These are phyloP conservation scores for Agelastica alni DNA, from an alignment of 2,888 invertebrate genomes.

Conservation along the genomic window DNA sequence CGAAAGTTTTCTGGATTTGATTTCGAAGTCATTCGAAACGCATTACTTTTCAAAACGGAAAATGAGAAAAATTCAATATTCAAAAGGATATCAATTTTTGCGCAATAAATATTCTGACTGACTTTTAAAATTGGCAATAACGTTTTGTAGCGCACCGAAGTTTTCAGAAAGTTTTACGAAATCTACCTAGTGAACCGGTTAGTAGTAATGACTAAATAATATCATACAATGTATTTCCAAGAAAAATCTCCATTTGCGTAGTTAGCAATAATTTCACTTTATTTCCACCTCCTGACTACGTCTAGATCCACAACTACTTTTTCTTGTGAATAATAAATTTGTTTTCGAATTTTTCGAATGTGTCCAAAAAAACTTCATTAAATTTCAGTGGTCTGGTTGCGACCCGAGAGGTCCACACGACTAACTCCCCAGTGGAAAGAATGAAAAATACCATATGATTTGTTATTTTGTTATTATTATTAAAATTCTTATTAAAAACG, in stretches of 20 bases:
- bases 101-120: constrained; percentile 17
- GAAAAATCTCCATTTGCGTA: constrained; percentile 13
- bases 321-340: no score
- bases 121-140: constrained; percentile 23
- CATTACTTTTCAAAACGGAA: no score
- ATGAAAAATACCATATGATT: no score
- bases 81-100: constrained; percentile 15
- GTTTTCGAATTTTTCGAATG: no score
- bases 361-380: no score
- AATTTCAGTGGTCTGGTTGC: no score
- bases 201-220: constrained; percentile 25
- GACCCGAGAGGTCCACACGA: no score
- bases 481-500: no score
- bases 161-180: constrained; percentile 28
- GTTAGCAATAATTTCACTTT: constrained; percentile 11
- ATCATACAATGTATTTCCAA: constrained; percentile 17
- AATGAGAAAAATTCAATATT: neutral
- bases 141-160: constrained; percentile 25
- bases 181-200: constrained; percentile 25
- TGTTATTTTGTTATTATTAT: no score
- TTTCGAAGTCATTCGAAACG: no score
- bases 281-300: constrained; percentile 17
- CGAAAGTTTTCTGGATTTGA: no score
- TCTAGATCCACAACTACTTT: constrained; percentile 7
- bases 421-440: no score